These are phyloP conservation scores for Dicentrarchus labrax DNA, from an alignment of 2,113 vertebrate species.

Conservation along the genomic window DNA sequence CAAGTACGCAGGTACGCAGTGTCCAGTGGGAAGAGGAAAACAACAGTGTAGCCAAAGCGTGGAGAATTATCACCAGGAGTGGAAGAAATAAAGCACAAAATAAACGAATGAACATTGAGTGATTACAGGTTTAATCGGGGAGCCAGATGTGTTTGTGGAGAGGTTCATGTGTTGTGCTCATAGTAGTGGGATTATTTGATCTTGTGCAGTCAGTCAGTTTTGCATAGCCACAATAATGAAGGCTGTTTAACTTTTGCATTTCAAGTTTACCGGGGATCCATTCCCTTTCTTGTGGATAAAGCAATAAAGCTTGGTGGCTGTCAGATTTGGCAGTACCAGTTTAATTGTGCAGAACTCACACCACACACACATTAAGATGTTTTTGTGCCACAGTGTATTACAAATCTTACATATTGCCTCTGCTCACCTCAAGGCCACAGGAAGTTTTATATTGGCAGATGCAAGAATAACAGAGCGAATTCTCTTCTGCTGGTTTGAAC, in stretches of 20 bases:
- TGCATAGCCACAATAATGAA: neutral
- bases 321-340: too few relatives aligned
- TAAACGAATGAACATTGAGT: too few relatives aligned
- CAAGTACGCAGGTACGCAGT: too few relatives aligned
- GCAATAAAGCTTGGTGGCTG: too few relatives aligned
- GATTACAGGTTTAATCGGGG: too few relatives aligned
- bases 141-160: too few relatives aligned
- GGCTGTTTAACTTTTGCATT: neutral
- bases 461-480: constrained; percentile 19
- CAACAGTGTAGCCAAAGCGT: too few relatives aligned
- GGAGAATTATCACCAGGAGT: too few relatives aligned
- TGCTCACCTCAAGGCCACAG: neutral
- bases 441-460: constrained; percentile 25
- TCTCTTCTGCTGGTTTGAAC: constrained; percentile 29
- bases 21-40: too few relatives aligned
- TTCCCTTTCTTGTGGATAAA: neutral
- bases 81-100: too few relatives aligned
- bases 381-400: neutral
- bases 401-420: neutral
- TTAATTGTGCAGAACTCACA: too few relatives aligned
- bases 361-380: neutral
- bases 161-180: neutral
- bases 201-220: neutral
- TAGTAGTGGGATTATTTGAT: neutral
- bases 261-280: neutral